Evolutionary conservation across 2,888 invertebrate genomes (phyloP).

Genomic region (Amiota minor): DNA sequence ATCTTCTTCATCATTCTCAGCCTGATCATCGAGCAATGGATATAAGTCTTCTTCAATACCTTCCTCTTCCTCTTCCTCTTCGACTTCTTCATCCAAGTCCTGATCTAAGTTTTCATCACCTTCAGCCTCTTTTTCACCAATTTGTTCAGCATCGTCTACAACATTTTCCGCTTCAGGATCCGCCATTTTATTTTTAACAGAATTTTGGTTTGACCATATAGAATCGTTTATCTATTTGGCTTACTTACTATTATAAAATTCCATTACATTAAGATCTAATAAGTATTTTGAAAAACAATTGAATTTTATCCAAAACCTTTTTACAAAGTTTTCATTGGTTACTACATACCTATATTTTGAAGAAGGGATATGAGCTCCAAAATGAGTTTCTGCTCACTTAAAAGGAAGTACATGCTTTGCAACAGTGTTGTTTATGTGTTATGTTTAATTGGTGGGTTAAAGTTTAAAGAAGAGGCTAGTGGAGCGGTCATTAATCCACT

Average conservation of each 20-base stretch:
- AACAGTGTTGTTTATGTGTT: too few species aligned
- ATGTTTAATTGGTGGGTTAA: too few species aligned
- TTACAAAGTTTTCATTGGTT: too few species aligned
- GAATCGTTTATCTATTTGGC: not conserved
- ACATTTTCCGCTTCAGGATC: not conserved
- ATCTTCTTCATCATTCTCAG: not conserved
- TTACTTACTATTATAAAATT: not conserved
- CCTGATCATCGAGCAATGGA: constrained; percentile 1
- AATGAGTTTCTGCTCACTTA: too few species aligned
- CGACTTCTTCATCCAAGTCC: constrained; percentile 8
- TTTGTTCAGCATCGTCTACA: not conserved
- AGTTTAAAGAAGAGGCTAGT: too few species aligned
- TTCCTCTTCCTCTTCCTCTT: not conserved
- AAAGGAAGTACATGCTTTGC: too few species aligned
- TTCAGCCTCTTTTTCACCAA: not conserved
- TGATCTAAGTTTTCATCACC: not conserved
- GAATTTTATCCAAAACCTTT: too few species aligned
- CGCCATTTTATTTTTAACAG: not conserved
- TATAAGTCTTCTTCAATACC: constrained; percentile 9
- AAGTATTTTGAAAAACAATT: too few species aligned
- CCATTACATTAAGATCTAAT: too few species aligned
- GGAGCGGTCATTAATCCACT: too few species aligned
- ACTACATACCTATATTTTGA: too few species aligned
- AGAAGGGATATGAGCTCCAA: too few species aligned
- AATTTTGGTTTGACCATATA: not conserved